Evolutionary conservation across 2,888 invertebrate genomes (phyloP), one percentile per base, ranked within the genome.

Genomic region (Drosophila conformis): DNA sequence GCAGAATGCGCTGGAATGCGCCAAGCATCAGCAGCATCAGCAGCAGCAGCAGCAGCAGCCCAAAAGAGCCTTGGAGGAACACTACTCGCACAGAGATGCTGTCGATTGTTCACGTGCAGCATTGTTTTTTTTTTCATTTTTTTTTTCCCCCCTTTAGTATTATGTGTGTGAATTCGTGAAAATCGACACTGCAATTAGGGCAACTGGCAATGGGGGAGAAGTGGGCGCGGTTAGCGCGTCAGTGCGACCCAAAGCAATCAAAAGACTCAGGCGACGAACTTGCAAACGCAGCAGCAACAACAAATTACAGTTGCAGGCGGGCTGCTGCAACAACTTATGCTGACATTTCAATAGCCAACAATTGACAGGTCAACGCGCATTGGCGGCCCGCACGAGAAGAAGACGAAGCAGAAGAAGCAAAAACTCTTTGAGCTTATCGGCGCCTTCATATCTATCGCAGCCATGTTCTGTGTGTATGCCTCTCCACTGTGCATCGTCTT

Each of bases 351-450:
- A 92, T 92, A 92, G 93, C 87, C 79, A 80, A 83, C 83, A 92
- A 92, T 92, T 92, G 92, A 92, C 92, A 92, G 92, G 91, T 92
- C 92, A 92, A 92, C 92, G 93, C 93, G 91, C 90, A 91, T 69
- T 69, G 78, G 78, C 68, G 76, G 76, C 76, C 76, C 76, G 78
- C 76, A 76, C 78, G 63, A 64, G 51, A 46, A 62, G 56, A 53
- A 27, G 36, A 36, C 33, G 33, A 25, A 25, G 27, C 54, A 53
- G 48, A 27, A 10, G 31, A 27, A 27, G 49, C 42, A 52, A 54
- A 25, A 61, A 59, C 62, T 40, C 57, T 62, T 62, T 56, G 46
- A 51, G 60, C 48, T 83, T 84, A 83, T 84, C 82, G 60, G 46
- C 29, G 73, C 73, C 73, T 70, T 83, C 80, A 76, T 78, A 83